A percentile compares a stretch with the other conserved stretches of the same genome.
phyloP scores from a whole-genome alignment of 2,797 vertebrate species.

The Pseudochaenichthys georgianus region DNA sequence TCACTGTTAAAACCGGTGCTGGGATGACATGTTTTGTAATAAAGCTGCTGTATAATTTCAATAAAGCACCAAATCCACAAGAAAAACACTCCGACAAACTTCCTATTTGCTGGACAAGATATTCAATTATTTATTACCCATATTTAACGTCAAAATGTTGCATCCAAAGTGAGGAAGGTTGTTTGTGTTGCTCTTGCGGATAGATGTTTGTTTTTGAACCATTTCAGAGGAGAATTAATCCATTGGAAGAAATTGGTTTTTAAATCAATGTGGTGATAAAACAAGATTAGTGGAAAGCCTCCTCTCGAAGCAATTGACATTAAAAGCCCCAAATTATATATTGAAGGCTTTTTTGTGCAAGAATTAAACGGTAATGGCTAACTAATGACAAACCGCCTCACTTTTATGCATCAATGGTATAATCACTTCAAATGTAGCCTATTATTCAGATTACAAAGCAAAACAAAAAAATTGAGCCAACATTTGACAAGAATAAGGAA shows the following conservation, averaged over 20 bases:
- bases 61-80: too few relatives aligned
- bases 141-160: background rate
- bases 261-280: background rate
- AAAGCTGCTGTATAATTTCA: too few relatives aligned
- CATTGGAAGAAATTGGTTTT: background rate
- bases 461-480: background rate
- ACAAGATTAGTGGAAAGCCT: background rate
- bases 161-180: too few relatives aligned
- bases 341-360: background rate
- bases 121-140: too few relatives aligned
- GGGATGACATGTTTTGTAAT: too few relatives aligned
- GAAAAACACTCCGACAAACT: too few relatives aligned
- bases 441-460: background rate
- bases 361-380: background rate
- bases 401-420: background rate
- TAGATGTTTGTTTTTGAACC: background rate
- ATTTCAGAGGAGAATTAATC: slow-evolving; percentile 1
- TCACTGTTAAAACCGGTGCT: too few relatives aligned
- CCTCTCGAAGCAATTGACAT: slow-evolving; percentile 5
- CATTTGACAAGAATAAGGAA: background rate
- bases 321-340: slow-evolving; percentile 17
- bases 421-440: too few relatives aligned
- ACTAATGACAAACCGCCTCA: background rate
- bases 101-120: too few relatives aligned
- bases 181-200: background rate